Conservation (phyloP, 2,113 vertebrate genomes). For the Ammodytes dubius region DNA sequence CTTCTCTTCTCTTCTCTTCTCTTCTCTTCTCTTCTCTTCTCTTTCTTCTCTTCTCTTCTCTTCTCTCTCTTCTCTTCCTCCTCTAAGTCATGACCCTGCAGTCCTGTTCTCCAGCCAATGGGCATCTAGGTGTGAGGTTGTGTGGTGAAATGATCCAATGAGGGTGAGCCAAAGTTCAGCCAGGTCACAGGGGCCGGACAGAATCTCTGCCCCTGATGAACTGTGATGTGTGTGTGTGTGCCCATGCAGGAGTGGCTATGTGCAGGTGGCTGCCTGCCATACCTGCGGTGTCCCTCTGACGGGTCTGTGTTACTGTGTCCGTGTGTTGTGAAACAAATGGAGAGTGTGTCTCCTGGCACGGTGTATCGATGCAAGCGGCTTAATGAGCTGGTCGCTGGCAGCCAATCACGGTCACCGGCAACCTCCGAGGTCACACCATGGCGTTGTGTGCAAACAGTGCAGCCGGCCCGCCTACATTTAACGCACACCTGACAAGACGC, state of each 20-base stretch:
- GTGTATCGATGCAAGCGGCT: slow-evolving; percentile 47
- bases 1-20: not conserved
- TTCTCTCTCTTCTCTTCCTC: not conserved
- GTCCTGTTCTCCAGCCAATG: slow-evolving; percentile 50
- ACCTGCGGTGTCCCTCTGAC: slow-evolving; percentile 63
- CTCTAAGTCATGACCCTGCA: slow-evolving; percentile 52
- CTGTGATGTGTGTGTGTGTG: slow-evolving; percentile 36
- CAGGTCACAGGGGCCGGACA: slow-evolving; percentile 54
- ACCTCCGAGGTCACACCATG: slow-evolving; percentile 65
- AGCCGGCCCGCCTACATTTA: slow-evolving; percentile 67
- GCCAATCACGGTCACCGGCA: slow-evolving; percentile 65
- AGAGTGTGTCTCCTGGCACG: slow-evolving; percentile 68
- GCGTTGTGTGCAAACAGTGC: slow-evolving; percentile 59
- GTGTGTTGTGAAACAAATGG: slow-evolving; percentile 82
- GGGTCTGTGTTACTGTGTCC: slow-evolving; percentile 68
- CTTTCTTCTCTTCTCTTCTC: not conserved
- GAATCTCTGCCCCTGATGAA: slow-evolving; percentile 14
- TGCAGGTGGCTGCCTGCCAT: slow-evolving; percentile 50
- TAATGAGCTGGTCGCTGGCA: slow-evolving; percentile 75
- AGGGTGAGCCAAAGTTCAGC: slow-evolving; percentile 80
- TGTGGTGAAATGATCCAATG: slow-evolving; percentile 55
- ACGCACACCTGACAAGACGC: slow-evolving; percentile 64
- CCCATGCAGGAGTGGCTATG: slow-evolving; percentile 9
- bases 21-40: not conserved
- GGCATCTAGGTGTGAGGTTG: slow-evolving; percentile 67